A percentile compares a stretch with the other conserved stretches of the same genome.
Evolutionary conservation across 1,140 invertebrate species (phyloP).

Genomic region (Sinonovacula constricta): DNA sequence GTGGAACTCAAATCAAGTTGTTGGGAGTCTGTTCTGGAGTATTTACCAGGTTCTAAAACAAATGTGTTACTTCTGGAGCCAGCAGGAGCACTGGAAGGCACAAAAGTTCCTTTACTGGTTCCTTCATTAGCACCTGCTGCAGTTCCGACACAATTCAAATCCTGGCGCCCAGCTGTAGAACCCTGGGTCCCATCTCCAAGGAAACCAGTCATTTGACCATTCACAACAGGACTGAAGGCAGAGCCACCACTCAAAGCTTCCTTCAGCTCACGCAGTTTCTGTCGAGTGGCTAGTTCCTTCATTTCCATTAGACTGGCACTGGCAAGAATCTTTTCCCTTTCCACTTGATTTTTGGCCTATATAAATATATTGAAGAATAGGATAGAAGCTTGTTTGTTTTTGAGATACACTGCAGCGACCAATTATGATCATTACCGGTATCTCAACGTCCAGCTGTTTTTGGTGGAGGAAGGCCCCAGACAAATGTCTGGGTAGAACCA

Average conservation of each 20-base stretch:
- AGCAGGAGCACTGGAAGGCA: no score
- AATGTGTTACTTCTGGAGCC: background rate
- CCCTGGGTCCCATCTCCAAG: no score
- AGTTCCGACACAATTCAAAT: background rate
- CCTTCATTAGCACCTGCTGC: background rate
- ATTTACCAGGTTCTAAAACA: conserved; percentile 5
- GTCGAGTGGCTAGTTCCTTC: conserved; percentile 67
- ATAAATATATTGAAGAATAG: no score
- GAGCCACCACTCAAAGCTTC: conserved; percentile 35
- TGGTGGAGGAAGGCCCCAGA: no score
- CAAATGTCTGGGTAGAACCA: no score
- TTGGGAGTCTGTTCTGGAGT: background rate
- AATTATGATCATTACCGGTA: no score
- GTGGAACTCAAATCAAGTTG: background rate
- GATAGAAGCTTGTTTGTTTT: no score
- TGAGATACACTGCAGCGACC: no score
- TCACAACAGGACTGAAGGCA: conserved; percentile 8
- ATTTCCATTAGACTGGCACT: conserved; percentile 67
- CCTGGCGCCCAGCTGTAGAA: background rate
- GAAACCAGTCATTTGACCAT: conserved; percentile 11
- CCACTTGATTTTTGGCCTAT: conserved; percentile 63
- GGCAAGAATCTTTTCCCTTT: conserved; percentile 62
- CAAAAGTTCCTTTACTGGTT: background rate
- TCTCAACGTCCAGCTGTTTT: no score
- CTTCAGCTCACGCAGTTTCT: conserved; percentile 68